These are phyloP conservation scores for Arenaria interpres DNA, from an alignment of 2,113 vertebrate genomes.

Conservation along the genomic window DNA sequence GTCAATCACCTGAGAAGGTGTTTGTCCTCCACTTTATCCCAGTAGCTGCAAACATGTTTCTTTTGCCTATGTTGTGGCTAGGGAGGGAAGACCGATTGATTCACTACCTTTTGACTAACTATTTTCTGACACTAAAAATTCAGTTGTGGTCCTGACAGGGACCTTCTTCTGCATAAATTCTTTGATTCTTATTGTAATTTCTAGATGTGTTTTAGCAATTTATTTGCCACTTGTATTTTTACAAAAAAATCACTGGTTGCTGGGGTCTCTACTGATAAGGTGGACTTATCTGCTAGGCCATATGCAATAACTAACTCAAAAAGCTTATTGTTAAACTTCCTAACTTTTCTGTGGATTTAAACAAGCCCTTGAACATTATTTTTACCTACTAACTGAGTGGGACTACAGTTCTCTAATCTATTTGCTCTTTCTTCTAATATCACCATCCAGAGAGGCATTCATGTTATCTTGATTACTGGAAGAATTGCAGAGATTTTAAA, in stretches of 20 bases:
- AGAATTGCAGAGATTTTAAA: conserved; percentile 35
- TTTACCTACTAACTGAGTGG: neutral
- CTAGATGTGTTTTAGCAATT: neutral
- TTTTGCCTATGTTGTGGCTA: fast-evolving
- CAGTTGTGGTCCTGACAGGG: neutral
- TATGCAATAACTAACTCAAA: neutral
- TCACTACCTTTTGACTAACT: neutral
- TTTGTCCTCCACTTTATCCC: neutral
- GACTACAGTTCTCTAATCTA: neutral
- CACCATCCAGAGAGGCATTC: neutral
- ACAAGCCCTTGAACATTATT: neutral
- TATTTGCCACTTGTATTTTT: neutral
- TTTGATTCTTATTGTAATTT: neutral
- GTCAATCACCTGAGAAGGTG: neutral
- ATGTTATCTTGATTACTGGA: conserved; percentile 37
- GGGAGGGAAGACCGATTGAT: neutral
- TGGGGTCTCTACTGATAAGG: neutral
- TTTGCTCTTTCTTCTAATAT: neutral
- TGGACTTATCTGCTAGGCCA: neutral
- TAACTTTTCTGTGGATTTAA: neutral
- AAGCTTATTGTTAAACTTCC: conserved; percentile 1
- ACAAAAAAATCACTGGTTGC: neutral
- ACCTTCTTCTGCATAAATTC: neutral
- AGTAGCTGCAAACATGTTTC: neutral
- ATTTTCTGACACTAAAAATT: neutral